Evolutionary conservation across 2,888 invertebrate species (phyloP).

Genomic region (Liopterus haemorrhoidalis): DNA sequence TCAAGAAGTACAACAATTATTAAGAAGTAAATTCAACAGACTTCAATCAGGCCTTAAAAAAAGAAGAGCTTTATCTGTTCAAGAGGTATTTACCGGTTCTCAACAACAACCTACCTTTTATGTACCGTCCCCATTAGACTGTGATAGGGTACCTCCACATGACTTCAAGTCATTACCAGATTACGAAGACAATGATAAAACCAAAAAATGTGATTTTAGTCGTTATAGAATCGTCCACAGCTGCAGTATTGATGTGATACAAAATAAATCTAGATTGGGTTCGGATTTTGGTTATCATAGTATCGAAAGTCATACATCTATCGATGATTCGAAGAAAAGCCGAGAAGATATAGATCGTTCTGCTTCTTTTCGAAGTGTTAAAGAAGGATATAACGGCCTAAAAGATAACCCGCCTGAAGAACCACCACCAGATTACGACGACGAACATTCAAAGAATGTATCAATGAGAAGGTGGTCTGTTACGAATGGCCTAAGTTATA

Average conservation of each 20-base stretch:
- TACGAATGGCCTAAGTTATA: constrained; percentile 37
- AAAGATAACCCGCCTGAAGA: constrained; percentile 36
- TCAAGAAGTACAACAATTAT: constrained; percentile 61
- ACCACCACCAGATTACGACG: constrained; percentile 45
- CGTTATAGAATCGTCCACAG: too few species aligned
- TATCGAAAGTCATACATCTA: constrained; percentile 40
- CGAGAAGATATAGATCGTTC: too few species aligned
- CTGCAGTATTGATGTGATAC: constrained; percentile 23
- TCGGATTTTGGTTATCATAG: constrained; percentile 41
- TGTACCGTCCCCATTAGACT: constrained; percentile 61
- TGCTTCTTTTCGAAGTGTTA: too few species aligned
- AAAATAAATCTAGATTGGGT: constrained; percentile 32
- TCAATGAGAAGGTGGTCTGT: constrained; percentile 40
- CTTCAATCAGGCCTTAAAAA: constrained; percentile 63
- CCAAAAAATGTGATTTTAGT: too few species aligned
- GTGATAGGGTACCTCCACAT: too few species aligned
- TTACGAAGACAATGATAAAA: constrained; percentile 20
- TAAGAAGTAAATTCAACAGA: constrained; percentile 61
- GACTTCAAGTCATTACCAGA: constrained; percentile 26
- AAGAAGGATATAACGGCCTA: too few species aligned
- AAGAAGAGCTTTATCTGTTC: constrained; percentile 62
- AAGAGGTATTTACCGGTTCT: constrained; percentile 55
- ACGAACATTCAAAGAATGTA: constrained; percentile 32
- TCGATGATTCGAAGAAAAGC: too few species aligned
- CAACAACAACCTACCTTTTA: constrained; percentile 61